Base-by-base conservation (phyloP, 2,888 invertebrate species). In the Atherix ibis region DNA sequence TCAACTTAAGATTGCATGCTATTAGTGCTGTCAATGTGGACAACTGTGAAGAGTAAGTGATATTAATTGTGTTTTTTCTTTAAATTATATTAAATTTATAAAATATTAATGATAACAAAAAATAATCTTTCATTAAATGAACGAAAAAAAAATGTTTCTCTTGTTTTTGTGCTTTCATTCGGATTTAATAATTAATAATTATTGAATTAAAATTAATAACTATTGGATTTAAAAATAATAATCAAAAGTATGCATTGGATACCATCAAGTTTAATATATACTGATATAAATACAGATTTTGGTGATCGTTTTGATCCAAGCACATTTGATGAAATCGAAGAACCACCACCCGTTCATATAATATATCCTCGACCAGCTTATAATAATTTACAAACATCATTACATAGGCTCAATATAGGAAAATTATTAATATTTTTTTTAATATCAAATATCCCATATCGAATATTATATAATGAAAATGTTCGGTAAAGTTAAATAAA, bases 21-120 rank as follows among this genome's bases (percentile, higher is more conserved):
- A 64, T 88, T 35, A 71, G 73, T 39, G 85, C 82, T 26, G 68
- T 76, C 45, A 91, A 91, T 56, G 76, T 82, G 34, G 76, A 76
- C 49, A 73, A 76, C 22, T 88, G 88, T 65, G 75, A 75, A 46
- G 73, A 77, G 88, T 88, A 63, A 76, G 71, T 55, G 27, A n/a
- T n/a, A n/a, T n/a, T n/a, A n/a, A n/a, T n/a, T n/a, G n/a, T n/a
- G n/a, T 22, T 6, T n/a, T n/a, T n/a, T n/a, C n/a, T n/a, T n/a
- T 32, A 18, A 12, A 13, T 16, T 29, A 17, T 25, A 28, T 31
- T 12, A 12, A 6, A 15, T n/a, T 18, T 32, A 16, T 12, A 14
- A 22, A 16, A 31, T 22, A 13, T 15, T 22, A 31, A 22, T 9
- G n/a, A 16, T 28, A 16, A 3, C 10, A 6, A 28, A 8, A 12